Evolutionary conservation across 2,888 invertebrate species (phyloP).

Genomic region (Eupeodes luniger): DNA sequence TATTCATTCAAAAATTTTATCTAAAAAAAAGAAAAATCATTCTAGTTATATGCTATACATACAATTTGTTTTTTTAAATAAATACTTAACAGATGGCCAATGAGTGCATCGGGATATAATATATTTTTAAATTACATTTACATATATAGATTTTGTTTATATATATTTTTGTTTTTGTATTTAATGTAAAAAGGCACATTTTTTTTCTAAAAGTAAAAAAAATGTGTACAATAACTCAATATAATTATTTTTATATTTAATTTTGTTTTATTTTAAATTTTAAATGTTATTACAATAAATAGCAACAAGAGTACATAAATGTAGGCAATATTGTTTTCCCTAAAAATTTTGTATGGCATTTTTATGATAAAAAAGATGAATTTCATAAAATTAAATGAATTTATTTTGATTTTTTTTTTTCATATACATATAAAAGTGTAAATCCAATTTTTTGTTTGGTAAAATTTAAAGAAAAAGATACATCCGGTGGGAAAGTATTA

Average conservation of each 20-base stretch:
- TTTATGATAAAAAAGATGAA: neutral
- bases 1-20: neutral
- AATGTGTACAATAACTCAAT: slow-evolving; percentile 67
- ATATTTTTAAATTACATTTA: neutral
- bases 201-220: slow-evolving; percentile 73
- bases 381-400: neutral
- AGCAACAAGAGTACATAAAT: neutral
- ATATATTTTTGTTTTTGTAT: neutral
- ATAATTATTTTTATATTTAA: neutral
- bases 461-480: neutral
- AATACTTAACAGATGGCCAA: slow-evolving; percentile 26
- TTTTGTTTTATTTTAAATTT: neutral
- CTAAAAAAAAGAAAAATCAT: neutral
- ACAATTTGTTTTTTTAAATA: neutral
- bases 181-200: slow-evolving; percentile 74
- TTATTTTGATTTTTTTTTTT: neutral
- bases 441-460: neutral
- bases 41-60: neutral
- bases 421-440: neutral
- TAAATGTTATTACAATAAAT: neutral
- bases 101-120: slow-evolving; percentile 32
- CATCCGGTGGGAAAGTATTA: slow-evolving; percentile 27
- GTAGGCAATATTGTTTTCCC: slow-evolving; percentile 25
- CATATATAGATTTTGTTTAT: neutral
- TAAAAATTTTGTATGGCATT: slow-evolving; percentile 1